Percentiles rank a stretch among this genome's conserved stretches.
phyloP scores from a whole-genome alignment of 2,888 invertebrate genomes.

The Entomobrya multifasciata region DNA sequence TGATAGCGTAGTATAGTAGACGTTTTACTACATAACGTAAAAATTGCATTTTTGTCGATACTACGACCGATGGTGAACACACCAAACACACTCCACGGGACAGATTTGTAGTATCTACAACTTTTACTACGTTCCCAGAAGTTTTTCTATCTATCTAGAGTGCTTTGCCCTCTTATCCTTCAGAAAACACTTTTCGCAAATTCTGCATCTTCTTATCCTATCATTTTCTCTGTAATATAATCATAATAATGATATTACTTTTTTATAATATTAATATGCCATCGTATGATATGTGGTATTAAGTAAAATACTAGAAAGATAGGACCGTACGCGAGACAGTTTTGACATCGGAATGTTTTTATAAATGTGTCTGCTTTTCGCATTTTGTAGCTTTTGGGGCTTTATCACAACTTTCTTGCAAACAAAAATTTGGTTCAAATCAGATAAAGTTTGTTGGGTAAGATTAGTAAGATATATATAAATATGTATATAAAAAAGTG shows the following conservation, averaged over 20 bases:
- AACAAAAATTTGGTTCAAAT: not conserved
- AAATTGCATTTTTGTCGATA: constrained; percentile 1
- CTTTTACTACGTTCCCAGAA: constrained; percentile 36
- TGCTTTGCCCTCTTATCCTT: constrained; percentile 75
- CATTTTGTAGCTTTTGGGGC: not conserved
- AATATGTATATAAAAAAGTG: not conserved
- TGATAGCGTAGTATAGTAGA: not conserved
- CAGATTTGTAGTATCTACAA: not conserved
- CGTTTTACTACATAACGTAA: not conserved
- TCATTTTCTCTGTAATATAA: not conserved
- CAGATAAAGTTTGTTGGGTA: not conserved
- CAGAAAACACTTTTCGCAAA: constrained; percentile 28
- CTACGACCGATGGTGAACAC: constrained; percentile 13
- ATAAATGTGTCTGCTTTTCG: constrained; percentile 61
- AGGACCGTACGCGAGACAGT: constrained; percentile 62
- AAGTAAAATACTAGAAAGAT: constrained; percentile 33
- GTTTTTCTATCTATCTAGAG: constrained; percentile 41
- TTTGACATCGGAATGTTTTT: constrained; percentile 62
- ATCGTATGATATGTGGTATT: constrained; percentile 7
- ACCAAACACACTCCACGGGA: too few relatives aligned
- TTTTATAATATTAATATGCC: not conserved
- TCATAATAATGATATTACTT: constrained; percentile 13
- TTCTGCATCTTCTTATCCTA: not conserved
- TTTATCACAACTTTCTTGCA: not conserved
- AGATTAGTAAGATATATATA: too few relatives aligned